Evolutionary conservation across 2,888 invertebrate genomes (phyloP).

Genomic region (Empis stercorea): DNA sequence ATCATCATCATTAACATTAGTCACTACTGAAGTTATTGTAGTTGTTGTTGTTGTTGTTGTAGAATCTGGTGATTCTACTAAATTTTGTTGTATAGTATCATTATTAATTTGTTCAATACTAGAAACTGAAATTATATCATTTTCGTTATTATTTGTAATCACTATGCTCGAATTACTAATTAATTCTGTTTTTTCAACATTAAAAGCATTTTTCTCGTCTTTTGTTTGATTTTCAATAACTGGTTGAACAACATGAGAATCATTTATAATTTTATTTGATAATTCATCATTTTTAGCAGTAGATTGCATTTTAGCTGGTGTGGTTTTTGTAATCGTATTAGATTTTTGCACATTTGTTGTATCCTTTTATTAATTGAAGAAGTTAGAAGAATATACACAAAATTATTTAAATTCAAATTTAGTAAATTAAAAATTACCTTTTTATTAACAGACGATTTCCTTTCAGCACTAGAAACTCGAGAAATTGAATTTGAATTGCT

Average conservation of each 20-base stretch:
- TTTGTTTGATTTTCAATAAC: constrained; percentile 28
- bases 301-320: neutral
- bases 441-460: constrained; percentile 25
- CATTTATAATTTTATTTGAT: neutral
- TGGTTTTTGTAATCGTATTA: no score
- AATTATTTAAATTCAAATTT: no score
- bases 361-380: no score
- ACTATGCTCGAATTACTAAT: constrained; percentile 7
- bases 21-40: constrained; percentile 19
- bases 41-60: neutral
- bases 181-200: constrained; percentile 28
- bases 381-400: no score
- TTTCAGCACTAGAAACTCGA: constrained; percentile 27
- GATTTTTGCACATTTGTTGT: no score
- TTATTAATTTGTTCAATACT: neutral
- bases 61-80: no score
- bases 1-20: constrained; percentile 7
- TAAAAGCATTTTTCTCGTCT: constrained; percentile 35
- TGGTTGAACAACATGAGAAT: neutral
- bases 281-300: neutral
- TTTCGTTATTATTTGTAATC: constrained; percentile 8
- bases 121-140: constrained; percentile 9
- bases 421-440: constrained; percentile 19
- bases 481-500: constrained; percentile 30
- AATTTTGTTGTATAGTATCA: neutral